Evolutionary conservation across 2,888 invertebrate species (phyloP), one percentile per base, ranked within the genome.

Genomic region (Anagyrus pseudococci): DNA sequence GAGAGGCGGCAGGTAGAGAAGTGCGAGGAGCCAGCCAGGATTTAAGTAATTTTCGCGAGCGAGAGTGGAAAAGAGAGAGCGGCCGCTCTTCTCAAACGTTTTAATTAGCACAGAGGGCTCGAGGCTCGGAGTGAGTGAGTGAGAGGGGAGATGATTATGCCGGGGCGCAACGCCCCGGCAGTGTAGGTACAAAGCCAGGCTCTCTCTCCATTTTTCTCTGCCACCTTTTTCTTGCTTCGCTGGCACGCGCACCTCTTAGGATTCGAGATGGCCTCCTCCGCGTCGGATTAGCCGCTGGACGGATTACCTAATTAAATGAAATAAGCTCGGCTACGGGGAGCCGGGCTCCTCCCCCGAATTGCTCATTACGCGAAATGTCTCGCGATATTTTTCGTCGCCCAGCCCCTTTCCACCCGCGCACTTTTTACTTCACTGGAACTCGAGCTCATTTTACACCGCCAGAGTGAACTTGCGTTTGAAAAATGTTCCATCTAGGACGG

Each of bases 31-130:
- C 29, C 29, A 29, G 29, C 29, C 29, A n/a, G n/a, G n/a, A n/a
- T n/a, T n/a, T n/a, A n/a, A n/a, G n/a, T 15, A 43, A 15, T 19
- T 43, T 15, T 43, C n/a, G n/a, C 43, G 7, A 15, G n/a, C n/a
- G n/a, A n/a, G n/a, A n/a, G n/a, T n/a, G n/a, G n/a, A n/a, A n/a
- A n/a, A n/a, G n/a, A n/a, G n/a, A n/a, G n/a, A n/a, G n/a, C n/a
- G n/a, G n/a, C n/a, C 13, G 13, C 33, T 44, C 64, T 59, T 67
- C 69, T 70, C 69, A 68, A 70, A 70, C 70, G 69, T 73, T 70
- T 71, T 70, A 72, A 72, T 72, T 72, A 72, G 70, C 66, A 62
- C 65, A 63, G 69, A 67, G 62, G 44, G 60, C 62, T 17, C 26
- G 19, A 25, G 25, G n/a, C n/a, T n/a, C n/a, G n/a, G n/a, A n/a